Base-by-base conservation (phyloP, 2,113 vertebrate species). In the Gavialis gangeticus region DNA sequence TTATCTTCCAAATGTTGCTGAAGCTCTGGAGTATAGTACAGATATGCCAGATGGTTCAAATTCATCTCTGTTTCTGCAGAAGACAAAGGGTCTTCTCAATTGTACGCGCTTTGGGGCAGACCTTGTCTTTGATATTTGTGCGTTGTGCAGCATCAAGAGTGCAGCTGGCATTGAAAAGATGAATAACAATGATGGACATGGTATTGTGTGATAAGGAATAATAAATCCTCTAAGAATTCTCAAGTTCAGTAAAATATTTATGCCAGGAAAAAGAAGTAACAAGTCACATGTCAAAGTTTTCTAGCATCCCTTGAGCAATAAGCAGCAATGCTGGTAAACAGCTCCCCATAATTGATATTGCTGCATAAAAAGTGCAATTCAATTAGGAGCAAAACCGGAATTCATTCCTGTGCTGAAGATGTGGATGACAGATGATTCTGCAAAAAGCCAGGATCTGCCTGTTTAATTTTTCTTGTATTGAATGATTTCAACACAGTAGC, bases 161-260 rank as follows among this genome's bases (percentile, higher is more conserved):
- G 16, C 87, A 94, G 79, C 87, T 88, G 60, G 28, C 81, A 87
- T 60, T 83, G 58, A 95, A 81, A 10, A 73, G 24, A 73, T 46
- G 25, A 22, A 73, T 73, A 12, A 24, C 15, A 12, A 58, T 30
- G 87, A 73, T 10, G 83, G 25, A 58, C 93, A 75, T 67, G 92
- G 27, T 14, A 12, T 93, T 88, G 89, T 88, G 77, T 84, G 90
- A 89, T 78, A 66, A 92, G 81, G 84, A 59, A 81, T 73, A 73
- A 73, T 83, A 83, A 57, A 81, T 94, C 56, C 73, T 34, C 24
- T 86, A 90, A 83, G 85, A 90, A 91, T 88, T 83, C 76, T 91
- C 57, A 78, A 19, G 84, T 94, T 87, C 79, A 83, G 84, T 69
- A 79, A 90, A 89, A 90, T 79, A 87, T 34, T 83, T 94, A 91